Conservation (phyloP, 2,888 invertebrate genomes). For the Nipponacmea schrenckii region DNA sequence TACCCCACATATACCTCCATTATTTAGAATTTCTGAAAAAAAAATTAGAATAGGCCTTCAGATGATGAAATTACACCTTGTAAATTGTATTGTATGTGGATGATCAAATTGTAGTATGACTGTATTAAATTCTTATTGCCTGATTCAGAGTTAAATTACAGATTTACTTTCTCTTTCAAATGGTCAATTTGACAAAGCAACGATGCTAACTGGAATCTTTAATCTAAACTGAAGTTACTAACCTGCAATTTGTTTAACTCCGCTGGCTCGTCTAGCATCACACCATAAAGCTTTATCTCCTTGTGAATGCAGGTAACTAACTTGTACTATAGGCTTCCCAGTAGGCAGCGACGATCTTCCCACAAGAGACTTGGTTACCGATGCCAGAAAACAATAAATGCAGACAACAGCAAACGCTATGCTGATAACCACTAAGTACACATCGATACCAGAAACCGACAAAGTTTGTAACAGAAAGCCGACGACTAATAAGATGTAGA, state of each 20-base stretch:
- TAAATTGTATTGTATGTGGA: too few relatives aligned
- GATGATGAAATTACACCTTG: too few relatives aligned
- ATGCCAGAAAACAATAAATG: slow-evolving; percentile 41
- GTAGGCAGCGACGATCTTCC: slow-evolving; percentile 40
- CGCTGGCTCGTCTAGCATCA: slow-evolving; percentile 38
- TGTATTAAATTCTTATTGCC: too few relatives aligned
- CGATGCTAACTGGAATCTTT: too few relatives aligned
- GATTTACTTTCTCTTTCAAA: too few relatives aligned
- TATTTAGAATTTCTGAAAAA: slow-evolving; percentile 45
- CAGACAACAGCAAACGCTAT: slow-evolving; percentile 41
- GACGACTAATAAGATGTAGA: slow-evolving; percentile 39
- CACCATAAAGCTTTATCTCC: slow-evolving; percentile 40
- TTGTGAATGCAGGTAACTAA: slow-evolving; percentile 43
- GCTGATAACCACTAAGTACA: slow-evolving; percentile 40
- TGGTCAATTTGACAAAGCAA: too few relatives aligned
- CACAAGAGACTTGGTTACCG: slow-evolving; percentile 31
- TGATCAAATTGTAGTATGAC: too few relatives aligned
- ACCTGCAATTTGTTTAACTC: slow-evolving; percentile 48
- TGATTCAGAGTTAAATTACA: too few relatives aligned
- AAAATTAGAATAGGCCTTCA: too few relatives aligned
- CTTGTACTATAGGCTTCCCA: slow-evolving; percentile 43
- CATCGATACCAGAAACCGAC: slow-evolving; percentile 26
- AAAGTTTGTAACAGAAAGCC: slow-evolving; percentile 36
- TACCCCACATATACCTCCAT: slow-evolving; percentile 46
- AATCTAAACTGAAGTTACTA: slow-evolving; percentile 9